These are phyloP conservation scores for Butorides virescens DNA, from an alignment of 2,113 vertebrate genomes.

Conservation along the genomic window DNA sequence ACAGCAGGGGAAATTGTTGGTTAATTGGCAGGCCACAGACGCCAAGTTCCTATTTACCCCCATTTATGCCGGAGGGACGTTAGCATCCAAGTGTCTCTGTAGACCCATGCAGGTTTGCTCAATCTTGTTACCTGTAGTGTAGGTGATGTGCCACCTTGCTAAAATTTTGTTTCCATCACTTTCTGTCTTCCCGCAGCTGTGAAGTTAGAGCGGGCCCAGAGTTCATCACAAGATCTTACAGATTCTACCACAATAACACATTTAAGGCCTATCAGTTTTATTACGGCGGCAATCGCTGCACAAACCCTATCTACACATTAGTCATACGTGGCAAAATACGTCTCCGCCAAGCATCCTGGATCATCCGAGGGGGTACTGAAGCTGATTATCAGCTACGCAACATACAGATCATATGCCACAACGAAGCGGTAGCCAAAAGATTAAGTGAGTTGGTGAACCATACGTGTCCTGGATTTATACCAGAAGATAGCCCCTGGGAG, in stretches of 20 bases:
- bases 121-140: neutral
- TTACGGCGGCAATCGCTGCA: slow-evolving; percentile 84
- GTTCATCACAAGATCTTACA: slow-evolving; percentile 95
- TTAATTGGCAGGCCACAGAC: neutral
- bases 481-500: slow-evolving; percentile 74
- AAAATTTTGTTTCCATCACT: neutral
- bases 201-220: slow-evolving; percentile 94
- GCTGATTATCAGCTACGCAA: slow-evolving; percentile 90
- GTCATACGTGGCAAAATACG: slow-evolving; percentile 87
- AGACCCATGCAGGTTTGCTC: neutral
- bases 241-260: slow-evolving; percentile 89
- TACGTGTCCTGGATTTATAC: slow-evolving; percentile 79
- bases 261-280: slow-evolving; percentile 89
- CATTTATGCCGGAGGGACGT: neutral
- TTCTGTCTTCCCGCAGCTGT: slow-evolving; percentile 76
- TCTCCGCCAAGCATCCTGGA: slow-evolving; percentile 93
- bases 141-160: neutral
- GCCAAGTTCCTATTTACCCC: neutral
- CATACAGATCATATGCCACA: slow-evolving; percentile 86
- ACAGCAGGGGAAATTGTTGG: neutral
- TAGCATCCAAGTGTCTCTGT: neutral
- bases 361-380: slow-evolving; percentile 93
- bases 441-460: slow-evolving; percentile 81
- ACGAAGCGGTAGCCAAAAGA: slow-evolving; percentile 73
- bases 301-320: slow-evolving; percentile 81